Evolutionary conservation across 2,888 invertebrate genomes (phyloP).

Genomic region (Petrolisthes manimaculis): DNA sequence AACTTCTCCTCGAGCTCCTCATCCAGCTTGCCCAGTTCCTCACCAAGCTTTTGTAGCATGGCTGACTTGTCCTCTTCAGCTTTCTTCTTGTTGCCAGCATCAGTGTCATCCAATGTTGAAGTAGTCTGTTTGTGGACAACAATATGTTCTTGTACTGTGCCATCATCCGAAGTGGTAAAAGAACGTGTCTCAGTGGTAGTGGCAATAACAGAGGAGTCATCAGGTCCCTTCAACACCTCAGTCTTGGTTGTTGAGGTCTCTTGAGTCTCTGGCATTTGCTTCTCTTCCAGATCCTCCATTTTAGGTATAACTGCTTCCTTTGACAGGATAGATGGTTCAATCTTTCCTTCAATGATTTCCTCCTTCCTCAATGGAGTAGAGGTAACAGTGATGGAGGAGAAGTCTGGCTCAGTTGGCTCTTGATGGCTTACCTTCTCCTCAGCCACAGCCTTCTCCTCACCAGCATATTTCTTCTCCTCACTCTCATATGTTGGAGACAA

Average conservation of each 20-base stretch:
- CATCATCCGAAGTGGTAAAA: slow-evolving; percentile 51
- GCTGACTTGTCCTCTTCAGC: slow-evolving; percentile 58
- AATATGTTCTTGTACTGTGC: slow-evolving; percentile 57
- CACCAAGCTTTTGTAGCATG: slow-evolving; percentile 63
- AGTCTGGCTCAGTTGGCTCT: slow-evolving; percentile 10
- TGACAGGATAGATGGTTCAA: slow-evolving; percentile 28
- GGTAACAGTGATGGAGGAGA: slow-evolving; percentile 15
- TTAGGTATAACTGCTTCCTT: slow-evolving; percentile 27
- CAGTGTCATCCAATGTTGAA: slow-evolving; percentile 13
- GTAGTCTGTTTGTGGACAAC: slow-evolving; percentile 49
- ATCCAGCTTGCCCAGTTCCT: slow-evolving; percentile 65
- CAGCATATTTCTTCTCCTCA: slow-evolving; percentile 65
- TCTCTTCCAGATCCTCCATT: slow-evolving; percentile 17
- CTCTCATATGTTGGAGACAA: slow-evolving; percentile 65
- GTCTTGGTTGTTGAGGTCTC: slow-evolving; percentile 30
- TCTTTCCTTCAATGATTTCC: slow-evolving; percentile 32
- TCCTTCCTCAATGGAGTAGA: slow-evolving; percentile 37
- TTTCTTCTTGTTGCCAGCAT: slow-evolving; percentile 25
- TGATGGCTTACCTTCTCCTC: slow-evolving; percentile 51
- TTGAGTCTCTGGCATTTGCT: slow-evolving; percentile 5
- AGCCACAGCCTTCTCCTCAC: slow-evolving; percentile 63
- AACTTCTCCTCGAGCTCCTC: slow-evolving; percentile 65
- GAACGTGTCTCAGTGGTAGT: slow-evolving; percentile 53
- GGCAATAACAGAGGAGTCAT: slow-evolving; percentile 31
- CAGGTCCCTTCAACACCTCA: slow-evolving; percentile 33